phyloP scores from a whole-genome alignment of 2,113 vertebrate species.

The Ciconia stormi region DNA sequence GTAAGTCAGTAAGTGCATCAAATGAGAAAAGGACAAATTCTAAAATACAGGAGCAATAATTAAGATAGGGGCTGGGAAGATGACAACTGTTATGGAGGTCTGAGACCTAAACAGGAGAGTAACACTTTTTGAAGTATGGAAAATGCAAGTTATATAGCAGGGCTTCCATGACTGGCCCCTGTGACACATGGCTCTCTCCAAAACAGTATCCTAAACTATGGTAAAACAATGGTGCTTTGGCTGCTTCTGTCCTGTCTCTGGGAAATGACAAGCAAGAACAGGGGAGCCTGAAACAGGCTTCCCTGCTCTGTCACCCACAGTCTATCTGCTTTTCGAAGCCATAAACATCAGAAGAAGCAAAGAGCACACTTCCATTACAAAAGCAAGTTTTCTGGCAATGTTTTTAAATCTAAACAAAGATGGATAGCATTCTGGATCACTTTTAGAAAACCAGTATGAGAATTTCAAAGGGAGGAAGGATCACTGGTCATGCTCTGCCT shows the following conservation, averaged over 20 bases:
- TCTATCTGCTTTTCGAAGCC: neutral
- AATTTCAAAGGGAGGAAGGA: neutral
- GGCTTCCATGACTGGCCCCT: neutral
- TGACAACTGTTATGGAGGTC: neutral
- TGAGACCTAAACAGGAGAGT: neutral
- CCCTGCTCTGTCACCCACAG: neutral
- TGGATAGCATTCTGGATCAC: neutral
- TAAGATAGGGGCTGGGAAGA: neutral
- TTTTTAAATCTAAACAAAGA: neutral
- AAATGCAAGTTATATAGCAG: neutral
- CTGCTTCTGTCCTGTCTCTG: neutral
- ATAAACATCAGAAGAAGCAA: neutral
- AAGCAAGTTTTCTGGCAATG: neutral
- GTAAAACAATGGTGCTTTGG: neutral
- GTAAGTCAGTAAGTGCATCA: conserved; percentile 55
- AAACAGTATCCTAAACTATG: neutral
- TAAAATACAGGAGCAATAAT: conserved; percentile 31
- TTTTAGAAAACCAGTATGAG: neutral
- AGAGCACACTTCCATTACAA: neutral
- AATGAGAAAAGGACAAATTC: conserved; percentile 25
- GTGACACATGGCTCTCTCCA: neutral
- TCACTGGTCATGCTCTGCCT: neutral
- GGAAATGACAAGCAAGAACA: neutral
- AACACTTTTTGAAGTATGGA: neutral
- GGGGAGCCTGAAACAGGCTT: neutral